Evolutionary conservation across 2,888 invertebrate genomes (phyloP).

Genomic region (Tinea trinotella): DNA sequence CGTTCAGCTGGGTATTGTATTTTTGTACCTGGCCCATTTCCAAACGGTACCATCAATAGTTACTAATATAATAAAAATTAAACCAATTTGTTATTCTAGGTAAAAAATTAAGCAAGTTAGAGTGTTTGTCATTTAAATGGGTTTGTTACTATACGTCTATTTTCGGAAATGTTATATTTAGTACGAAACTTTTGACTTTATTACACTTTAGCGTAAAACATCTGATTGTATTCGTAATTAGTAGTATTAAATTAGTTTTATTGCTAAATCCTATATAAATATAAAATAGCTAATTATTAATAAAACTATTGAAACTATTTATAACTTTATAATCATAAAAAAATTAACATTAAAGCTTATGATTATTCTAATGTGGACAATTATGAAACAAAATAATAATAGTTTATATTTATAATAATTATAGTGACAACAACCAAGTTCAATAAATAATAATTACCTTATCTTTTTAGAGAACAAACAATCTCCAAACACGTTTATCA

Average conservation of each 20-base stretch:
- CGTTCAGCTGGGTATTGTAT: slow-evolving; percentile 50
- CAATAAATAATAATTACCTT: too few relatives aligned
- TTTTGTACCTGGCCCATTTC: slow-evolving; percentile 63
- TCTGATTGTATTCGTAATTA: background rate
- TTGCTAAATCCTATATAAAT: background rate
- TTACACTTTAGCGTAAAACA: background rate
- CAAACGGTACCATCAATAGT: slow-evolving; percentile 52
- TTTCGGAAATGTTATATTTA: background rate
- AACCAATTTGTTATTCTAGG: background rate
- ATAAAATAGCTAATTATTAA: background rate
- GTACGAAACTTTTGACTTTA: background rate
- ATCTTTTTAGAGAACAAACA: too few relatives aligned
- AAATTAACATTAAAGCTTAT: too few relatives aligned
- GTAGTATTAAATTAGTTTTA: background rate
- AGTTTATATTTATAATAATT: too few relatives aligned
- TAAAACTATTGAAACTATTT: too few relatives aligned
- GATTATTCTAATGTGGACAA: too few relatives aligned
- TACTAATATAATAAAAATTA: too few relatives aligned
- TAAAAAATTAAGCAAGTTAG: background rate
- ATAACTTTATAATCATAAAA: too few relatives aligned
- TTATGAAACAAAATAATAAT: too few relatives aligned
- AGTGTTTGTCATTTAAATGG: background rate
- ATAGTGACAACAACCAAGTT: too few relatives aligned
- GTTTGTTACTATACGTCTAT: background rate
- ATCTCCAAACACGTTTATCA: too few relatives aligned